These are phyloP conservation scores for Dolichomitus sp. DNA, from an alignment of 2,888 invertebrate genomes.

Conservation along the genomic window DNA sequence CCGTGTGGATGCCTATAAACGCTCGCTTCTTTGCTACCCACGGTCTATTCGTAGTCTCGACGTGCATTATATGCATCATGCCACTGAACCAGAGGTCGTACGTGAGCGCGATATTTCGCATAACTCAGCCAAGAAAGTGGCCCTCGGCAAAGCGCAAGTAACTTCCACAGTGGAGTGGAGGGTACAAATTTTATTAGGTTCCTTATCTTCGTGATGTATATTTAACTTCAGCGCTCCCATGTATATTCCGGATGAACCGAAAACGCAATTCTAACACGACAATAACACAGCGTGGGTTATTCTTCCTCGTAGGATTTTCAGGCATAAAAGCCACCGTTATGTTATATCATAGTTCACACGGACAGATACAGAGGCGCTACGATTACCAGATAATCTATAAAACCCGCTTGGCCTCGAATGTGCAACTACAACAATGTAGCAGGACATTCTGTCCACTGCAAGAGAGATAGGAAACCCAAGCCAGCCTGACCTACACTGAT, in stretches of 20 bases:
- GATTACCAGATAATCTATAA: slow-evolving; percentile 29
- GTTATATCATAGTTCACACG: not conserved
- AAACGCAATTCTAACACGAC: slow-evolving; percentile 32
- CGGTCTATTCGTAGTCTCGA: slow-evolving; percentile 17
- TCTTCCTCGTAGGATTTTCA: not conserved
- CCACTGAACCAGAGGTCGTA: slow-evolving; percentile 9
- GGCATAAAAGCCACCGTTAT: not conserved
- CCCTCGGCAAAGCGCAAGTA: not conserved
- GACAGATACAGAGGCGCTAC: not conserved
- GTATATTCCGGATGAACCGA: not conserved
- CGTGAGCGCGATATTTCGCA: slow-evolving; percentile 37
- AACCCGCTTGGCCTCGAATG: slow-evolving; percentile 18
- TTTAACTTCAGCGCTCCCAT: slow-evolving; percentile 27
- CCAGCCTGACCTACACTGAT: slow-evolving; percentile 24
- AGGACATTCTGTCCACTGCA: not conserved
- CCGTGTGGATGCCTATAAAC: slow-evolving; percentile 16
- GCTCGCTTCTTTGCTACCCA: slow-evolving; percentile 22
- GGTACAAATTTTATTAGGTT: slow-evolving; percentile 50
- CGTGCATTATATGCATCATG: slow-evolving; percentile 7
- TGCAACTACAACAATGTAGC: slow-evolving; percentile 5
- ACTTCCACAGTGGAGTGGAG: not conserved
- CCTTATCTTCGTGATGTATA: slow-evolving; percentile 36
- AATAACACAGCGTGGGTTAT: not conserved
- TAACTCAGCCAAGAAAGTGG: slow-evolving; percentile 4
- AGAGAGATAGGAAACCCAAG: not conserved